Evolutionary conservation across 2,113 vertebrate species (phyloP), one percentile per base, ranked within the genome.

Genomic region (Heterotilapia buettikoferi): DNA sequence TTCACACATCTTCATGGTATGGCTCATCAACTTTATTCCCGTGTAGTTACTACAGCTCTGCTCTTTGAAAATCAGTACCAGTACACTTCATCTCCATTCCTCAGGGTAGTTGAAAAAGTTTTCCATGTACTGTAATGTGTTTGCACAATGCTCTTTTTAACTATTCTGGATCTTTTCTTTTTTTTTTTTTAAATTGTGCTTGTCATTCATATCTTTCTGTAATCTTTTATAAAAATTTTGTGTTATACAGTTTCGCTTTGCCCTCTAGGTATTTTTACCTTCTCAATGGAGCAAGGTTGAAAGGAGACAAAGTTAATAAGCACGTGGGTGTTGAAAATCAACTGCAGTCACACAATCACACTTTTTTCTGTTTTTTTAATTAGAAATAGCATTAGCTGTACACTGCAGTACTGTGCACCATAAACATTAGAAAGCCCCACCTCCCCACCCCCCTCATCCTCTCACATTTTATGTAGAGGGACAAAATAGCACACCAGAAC

Each of bases 311-410:
- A 8, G n/a, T 14, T 16, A 56, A 79, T 14, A 21, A 2, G n/a
- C 9, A 59, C 8, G 19, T 21, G 9, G 3, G 29, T 68, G 26
- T 38, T 61, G 5, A 84, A 66, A 82, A 76, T 78, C 33, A 43
- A 79, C 5, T 21, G 3, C 14, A 45, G n/a, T 38, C 47, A 71
- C 21, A 31, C 24, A 57, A 47, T 86, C 84, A 84, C 71, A 84
- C 73, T 43, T 61, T 61, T 57, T 2, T 54, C 59, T 59, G 1
- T 57, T 66, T 94, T 85, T 73, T 83, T 83, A 43, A 92, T 95
- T 95, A 95, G 91, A 95, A 96, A 95, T 93, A 90, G 89, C 88
- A 92, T 93, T 94, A 88, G 85, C 94, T 95, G 94, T 96, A 95
- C 95, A 95, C 88, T 91, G 90, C 87, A 87, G 89, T 90, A 93